Evolutionary conservation across 2,888 invertebrate species (phyloP).

Genomic region (Neoascia interrupta): DNA sequence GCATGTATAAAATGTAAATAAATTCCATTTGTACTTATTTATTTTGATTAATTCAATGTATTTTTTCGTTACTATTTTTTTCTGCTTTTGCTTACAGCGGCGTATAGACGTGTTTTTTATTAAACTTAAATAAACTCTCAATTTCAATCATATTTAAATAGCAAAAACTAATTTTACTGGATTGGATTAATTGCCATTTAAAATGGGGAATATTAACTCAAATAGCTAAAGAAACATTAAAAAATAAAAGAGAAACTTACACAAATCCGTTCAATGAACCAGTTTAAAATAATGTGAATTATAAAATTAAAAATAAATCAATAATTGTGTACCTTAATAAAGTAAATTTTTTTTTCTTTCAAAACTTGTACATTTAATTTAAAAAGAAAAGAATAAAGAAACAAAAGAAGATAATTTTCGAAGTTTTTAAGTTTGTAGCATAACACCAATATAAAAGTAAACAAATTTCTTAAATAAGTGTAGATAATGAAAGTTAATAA

Average conservation of each 20-base stretch:
- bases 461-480: conserved; percentile 53
- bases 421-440: conserved; percentile 59
- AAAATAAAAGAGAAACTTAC: conserved; percentile 19
- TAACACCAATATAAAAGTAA: conserved; percentile 67
- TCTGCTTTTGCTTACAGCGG: conserved; percentile 20
- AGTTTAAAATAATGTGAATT: conserved; percentile 31
- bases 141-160: background rate
- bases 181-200: conserved; percentile 44
- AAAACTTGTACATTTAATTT: conserved; percentile 8
- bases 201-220: conserved; percentile 26
- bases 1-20: conserved; percentile 66
- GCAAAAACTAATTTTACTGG: conserved; percentile 23
- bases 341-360: conserved; percentile 33
- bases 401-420: conserved; percentile 31
- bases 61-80: background rate
- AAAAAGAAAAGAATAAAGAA: too few species aligned
- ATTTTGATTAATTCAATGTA: background rate
- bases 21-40: conserved; percentile 25
- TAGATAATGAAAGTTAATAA: conserved; percentile 61
- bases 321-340: conserved; percentile 64
- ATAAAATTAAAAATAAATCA: conserved; percentile 50
- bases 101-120: conserved; percentile 57
- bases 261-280: conserved; percentile 55
- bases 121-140: conserved; percentile 2
- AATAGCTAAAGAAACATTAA: conserved; percentile 25